Percentiles rank a stretch among this genome's conserved stretches.
These are phyloP conservation scores for Coenonympha glycerion DNA, from an alignment of 2,888 invertebrate genomes.

Conservation along the genomic window DNA sequence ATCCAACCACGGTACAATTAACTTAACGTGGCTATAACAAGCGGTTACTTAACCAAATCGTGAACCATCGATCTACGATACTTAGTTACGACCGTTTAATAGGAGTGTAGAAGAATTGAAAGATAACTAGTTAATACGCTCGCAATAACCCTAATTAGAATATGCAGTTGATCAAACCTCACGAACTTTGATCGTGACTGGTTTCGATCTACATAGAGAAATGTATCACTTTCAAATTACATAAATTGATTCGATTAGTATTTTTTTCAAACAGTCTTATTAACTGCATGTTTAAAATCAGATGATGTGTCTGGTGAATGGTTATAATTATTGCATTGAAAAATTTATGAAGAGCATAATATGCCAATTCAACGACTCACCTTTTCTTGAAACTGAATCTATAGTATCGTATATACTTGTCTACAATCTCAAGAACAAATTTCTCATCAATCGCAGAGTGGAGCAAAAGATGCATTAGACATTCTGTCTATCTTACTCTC, in stretches of 20 bases:
- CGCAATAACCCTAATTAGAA: slow-evolving; percentile 37
- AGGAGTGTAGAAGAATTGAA: slow-evolving; percentile 24
- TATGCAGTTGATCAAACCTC: slow-evolving; percentile 36
- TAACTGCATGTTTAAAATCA: neutral
- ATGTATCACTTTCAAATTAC: slow-evolving; percentile 61
- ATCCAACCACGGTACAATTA: slow-evolving; percentile 14
- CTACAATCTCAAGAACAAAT: too few species aligned
- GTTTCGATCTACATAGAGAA: slow-evolving; percentile 42
- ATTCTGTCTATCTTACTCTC: too few species aligned
- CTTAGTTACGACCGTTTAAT: slow-evolving; percentile 22
- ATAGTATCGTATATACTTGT: too few species aligned
- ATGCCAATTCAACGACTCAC: too few species aligned
- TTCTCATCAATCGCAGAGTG: too few species aligned
- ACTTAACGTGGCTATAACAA: slow-evolving; percentile 12
- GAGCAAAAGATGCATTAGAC: too few species aligned
- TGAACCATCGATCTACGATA: slow-evolving; percentile 22
- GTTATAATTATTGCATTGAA: neutral
- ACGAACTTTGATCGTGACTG: slow-evolving; percentile 51
- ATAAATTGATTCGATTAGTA: slow-evolving; percentile 33
- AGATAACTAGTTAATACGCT: slow-evolving; percentile 27
- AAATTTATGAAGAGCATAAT: too few species aligned
- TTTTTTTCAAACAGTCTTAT: slow-evolving; percentile 5
- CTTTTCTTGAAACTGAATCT: too few species aligned
- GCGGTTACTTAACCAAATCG: slow-evolving; percentile 25
- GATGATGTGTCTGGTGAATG: too few species aligned